These are phyloP conservation scores for Syngnathus rostellatus DNA, from an alignment of 2,797 vertebrate species.

Conservation along the genomic window DNA sequence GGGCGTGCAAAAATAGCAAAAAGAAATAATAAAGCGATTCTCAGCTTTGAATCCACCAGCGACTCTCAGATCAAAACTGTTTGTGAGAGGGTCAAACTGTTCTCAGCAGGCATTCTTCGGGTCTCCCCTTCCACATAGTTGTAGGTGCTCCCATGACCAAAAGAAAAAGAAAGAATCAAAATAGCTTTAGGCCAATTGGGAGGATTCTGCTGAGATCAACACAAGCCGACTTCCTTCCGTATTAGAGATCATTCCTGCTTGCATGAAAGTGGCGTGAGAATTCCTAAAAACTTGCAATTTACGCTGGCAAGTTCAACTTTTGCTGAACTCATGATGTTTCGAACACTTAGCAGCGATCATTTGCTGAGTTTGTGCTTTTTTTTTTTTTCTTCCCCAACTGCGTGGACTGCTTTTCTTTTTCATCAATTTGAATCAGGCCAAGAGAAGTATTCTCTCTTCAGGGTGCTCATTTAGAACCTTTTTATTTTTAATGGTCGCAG, in stretches of 20 bases:
- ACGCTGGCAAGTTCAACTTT: constrained; percentile 52
- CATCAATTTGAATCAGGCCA: constrained; percentile 23
- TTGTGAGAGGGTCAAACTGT: constrained; percentile 63
- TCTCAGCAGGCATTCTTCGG: constrained; percentile 43
- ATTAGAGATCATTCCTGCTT: constrained; percentile 35
- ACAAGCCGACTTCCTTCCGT: constrained; percentile 43
- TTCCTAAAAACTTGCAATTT: constrained; percentile 46
- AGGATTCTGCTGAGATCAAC: constrained; percentile 57
- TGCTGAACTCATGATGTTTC: constrained; percentile 45
- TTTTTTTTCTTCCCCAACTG: not conserved
- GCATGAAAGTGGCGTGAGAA: constrained; percentile 33
- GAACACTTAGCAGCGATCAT: constrained; percentile 23
- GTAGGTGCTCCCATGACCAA: constrained; percentile 35
- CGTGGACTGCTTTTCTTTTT: constrained; percentile 23
- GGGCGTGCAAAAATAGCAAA: not conserved
- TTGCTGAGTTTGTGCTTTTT: constrained; percentile 38
- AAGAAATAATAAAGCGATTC: constrained; percentile 6
- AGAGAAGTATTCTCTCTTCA: constrained; percentile 13
- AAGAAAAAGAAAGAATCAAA: constrained; percentile 15
- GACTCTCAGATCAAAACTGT: constrained; percentile 51
- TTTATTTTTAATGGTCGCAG: constrained; percentile 42
- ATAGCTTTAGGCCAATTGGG: constrained; percentile 17
- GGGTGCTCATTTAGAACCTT: constrained; percentile 29
- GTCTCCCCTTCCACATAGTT: constrained; percentile 34
- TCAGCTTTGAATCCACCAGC: constrained; percentile 33